Base-by-base conservation (phyloP, 2,113 vertebrate genomes). In the Taurulus bubalis region DNA sequence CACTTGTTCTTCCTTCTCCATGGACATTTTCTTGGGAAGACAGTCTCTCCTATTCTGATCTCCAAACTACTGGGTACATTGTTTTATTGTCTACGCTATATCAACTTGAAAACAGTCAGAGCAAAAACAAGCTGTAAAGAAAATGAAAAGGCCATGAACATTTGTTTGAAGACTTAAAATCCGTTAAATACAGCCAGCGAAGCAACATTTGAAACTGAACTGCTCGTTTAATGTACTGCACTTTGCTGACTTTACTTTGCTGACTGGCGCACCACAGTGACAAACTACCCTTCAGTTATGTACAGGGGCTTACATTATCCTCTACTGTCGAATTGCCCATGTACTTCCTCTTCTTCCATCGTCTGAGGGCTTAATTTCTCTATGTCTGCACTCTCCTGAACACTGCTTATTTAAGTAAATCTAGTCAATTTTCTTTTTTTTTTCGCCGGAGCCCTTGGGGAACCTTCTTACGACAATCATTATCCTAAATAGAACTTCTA, bases 381-480 rank as follows among this genome's bases (percentile, higher is more conserved):
- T 11, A 8, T 38, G 63, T 55, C 56, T 78, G 66, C 53, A 66
- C 71, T 85, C 66, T 80, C 55, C 30, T 60, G 68, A 90, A 74
- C 36, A 53, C 66, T 42, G 82, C 58, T 87, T 60, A 77, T 88
- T 89, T 84, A 72, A 71, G 85, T 75, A 80, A 85, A 40, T 85
- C 63, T 59, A 59, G 64, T 65, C 69, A 86, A 87, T 87, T 67
- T 77, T 72, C 71, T 84, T 87, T 90, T 91, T 78, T 87, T 89
- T 91, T 82, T 80, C 85, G 71, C 63, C 71, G 58, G 38, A 81
- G 71, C 85, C 85, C 64, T 63, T 28, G 30, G 71, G 75, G 72
- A 22, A 71, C 63, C 66, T 75, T 69, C 18, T 84, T 79, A 85
- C 4, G 12, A 83, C 72, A 79, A 70, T 83, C 80, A 82, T 91